A percentile compares a stretch with the other conserved stretches of the same genome.
Evolutionary conservation across 2,113 vertebrate genomes (phyloP).

Genomic region (Myotis brandtii): DNA sequence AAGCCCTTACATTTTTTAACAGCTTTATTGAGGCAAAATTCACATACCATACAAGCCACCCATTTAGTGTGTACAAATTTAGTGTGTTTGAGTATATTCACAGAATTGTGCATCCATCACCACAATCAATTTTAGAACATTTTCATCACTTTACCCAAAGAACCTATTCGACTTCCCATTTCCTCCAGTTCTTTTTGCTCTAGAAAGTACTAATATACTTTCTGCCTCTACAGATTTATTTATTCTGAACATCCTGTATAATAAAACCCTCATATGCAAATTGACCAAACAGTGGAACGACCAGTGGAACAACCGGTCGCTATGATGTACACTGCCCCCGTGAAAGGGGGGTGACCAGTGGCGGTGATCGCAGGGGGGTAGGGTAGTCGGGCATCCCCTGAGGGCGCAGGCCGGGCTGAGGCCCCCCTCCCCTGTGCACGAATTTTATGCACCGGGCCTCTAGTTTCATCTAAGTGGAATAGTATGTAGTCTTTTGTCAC

Average conservation of each 20-base stretch:
- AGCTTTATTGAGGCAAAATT: constrained; percentile 21
- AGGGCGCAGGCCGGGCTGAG: too few species aligned
- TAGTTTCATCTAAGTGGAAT: neutral
- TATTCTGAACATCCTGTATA: neutral
- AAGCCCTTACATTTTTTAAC: neutral
- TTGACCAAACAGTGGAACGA: too few species aligned
- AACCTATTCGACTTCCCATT: neutral
- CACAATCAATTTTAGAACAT: neutral
- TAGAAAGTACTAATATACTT: neutral
- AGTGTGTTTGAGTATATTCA: constrained; percentile 23
- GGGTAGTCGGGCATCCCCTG: too few species aligned
- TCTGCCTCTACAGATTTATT: neutral
- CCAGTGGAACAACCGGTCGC: too few species aligned
- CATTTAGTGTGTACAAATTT: neutral
- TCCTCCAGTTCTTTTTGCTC: neutral
- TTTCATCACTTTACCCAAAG: neutral
- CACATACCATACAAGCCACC: neutral
- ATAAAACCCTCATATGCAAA: too few species aligned
- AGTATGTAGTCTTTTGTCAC: neutral
- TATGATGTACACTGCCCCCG: too few species aligned
- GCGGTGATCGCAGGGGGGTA: too few species aligned
- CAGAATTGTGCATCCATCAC: neutral
- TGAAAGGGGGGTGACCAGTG: too few species aligned
- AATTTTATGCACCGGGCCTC: too few species aligned
- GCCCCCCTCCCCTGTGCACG: too few species aligned